Base-by-base conservation (phyloP, 2,888 invertebrate species). In the Leucophora obtusa region DNA sequence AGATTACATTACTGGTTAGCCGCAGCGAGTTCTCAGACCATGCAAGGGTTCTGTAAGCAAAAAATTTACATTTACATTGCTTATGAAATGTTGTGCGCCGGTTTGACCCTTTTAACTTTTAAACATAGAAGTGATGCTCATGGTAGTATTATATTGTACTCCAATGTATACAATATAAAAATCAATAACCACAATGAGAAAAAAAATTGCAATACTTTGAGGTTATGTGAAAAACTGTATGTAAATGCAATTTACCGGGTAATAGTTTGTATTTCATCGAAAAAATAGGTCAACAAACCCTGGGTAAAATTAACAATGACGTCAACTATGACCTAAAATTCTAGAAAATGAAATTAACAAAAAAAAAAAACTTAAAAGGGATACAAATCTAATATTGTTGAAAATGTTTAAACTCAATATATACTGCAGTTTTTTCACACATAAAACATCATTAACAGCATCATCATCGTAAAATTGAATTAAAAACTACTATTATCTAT, bases 301-400 rank as follows among this genome's bases (percentile, higher is more conserved):
- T 59, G 76, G 80, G 53, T 54, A 69, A 73, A 81, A 76, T 65
- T 58, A 50, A 69, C 65, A 28, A 76, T 81, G 80, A 76, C 80
- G 80, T 76, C 76, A 76, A 69, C 47, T 72, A 54, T 76, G 72
- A 81, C 72, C 80, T 73, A 76, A 81, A 73, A 73, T 5, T 60
- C 24, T 53, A 68, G n/a, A 60, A 66, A 47, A 15, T 47, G 7
- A n/a, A 56, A 62, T 35, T 47, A 24, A 43, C 9, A 43, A 53
- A 51, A 24, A 14, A 65, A 53, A 51, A 47, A 47, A 18, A 38
- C 17, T 38, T 35, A 28, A 15, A 60, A 71, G 35, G 11, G 50
- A 14, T 28, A 60, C 11, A 21, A 63, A 47, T 8, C 15, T 8
- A 51, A 21, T n/a, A 38, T 54, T 62, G 18, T 43, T 35, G 14